phyloP scores from a whole-genome alignment of 2,888 invertebrate species.

The Taphrorychus bicolor region DNA sequence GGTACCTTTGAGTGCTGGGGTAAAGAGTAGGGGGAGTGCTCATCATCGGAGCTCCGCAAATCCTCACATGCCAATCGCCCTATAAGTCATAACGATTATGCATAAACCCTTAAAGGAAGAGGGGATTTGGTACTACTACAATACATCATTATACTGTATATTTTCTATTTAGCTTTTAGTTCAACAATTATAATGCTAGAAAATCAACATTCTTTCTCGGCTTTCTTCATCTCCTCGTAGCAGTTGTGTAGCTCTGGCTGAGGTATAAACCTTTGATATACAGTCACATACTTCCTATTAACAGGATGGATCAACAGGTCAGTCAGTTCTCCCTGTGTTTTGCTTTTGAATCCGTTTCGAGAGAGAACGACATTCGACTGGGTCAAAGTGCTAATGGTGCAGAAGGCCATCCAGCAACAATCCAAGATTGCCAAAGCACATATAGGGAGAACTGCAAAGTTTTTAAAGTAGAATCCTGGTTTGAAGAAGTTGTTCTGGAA shows the following conservation, averaged over 20 bases:
- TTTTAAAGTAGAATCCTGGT: background rate
- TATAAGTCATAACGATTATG: too few relatives aligned
- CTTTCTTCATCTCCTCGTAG: slow-evolving; percentile 51
- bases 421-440: slow-evolving; percentile 31
- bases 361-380: slow-evolving; percentile 42
- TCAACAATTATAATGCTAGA: too few relatives aligned
- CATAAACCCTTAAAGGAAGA: too few relatives aligned
- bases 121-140: too few relatives aligned
- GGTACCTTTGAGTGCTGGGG: background rate
- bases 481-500: slow-evolving; percentile 15
- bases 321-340: background rate
- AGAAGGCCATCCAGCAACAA: slow-evolving; percentile 43
- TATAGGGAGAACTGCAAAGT: slow-evolving; percentile 31
- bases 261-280: slow-evolving; percentile 49
- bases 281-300: slow-evolving; percentile 45
- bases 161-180: too few relatives aligned
- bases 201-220: slow-evolving; percentile 8
- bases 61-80: slow-evolving; percentile 49
- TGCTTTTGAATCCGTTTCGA: slow-evolving; percentile 10
- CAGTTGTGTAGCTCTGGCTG: slow-evolving; percentile 49
- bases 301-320: slow-evolving; percentile 9
- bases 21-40: slow-evolving; percentile 35
- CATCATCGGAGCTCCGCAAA: slow-evolving; percentile 54
- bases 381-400: slow-evolving; percentile 39
- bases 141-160: too few relatives aligned